Percentiles rank a stretch among this genome's conserved stretches.
phyloP scores from a whole-genome alignment of 2,888 invertebrate species.

The Cataglyphis rosenhaueri region DNA sequence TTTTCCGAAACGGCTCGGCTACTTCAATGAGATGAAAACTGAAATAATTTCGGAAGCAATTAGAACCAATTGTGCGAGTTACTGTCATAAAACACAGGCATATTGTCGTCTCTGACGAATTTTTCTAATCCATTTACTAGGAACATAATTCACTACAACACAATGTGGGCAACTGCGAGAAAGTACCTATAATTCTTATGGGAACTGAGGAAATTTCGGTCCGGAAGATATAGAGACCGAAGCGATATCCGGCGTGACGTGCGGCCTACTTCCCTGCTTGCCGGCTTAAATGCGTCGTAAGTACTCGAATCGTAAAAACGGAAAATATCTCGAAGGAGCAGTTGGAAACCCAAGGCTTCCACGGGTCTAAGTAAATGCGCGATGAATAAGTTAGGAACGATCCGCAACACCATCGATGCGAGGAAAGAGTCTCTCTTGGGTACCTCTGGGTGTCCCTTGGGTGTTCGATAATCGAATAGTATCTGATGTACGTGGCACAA shows the following conservation, averaged over 20 bases:
- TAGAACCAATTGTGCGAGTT: constrained; percentile 44
- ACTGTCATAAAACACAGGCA: constrained; percentile 67
- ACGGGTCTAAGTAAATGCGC: constrained; percentile 78
- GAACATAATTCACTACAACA: constrained; percentile 40
- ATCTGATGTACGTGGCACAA: constrained; percentile 68
- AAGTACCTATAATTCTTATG: constrained; percentile 52
- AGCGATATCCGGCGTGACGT: constrained; percentile 47
- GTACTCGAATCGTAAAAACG: constrained; percentile 74
- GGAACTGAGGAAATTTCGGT: constrained; percentile 19
- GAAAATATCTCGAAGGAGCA: constrained; percentile 70
- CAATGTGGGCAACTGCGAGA: constrained; percentile 49
- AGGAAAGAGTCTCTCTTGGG: constrained; percentile 34
- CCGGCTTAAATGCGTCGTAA: constrained; percentile 71
- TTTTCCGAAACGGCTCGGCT: not conserved
- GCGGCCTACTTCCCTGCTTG: constrained; percentile 40
- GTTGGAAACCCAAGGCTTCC: constrained; percentile 69
- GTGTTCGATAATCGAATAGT: constrained; percentile 66
- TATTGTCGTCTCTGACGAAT: constrained; percentile 36
- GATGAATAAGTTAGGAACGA: constrained; percentile 79
- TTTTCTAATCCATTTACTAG: constrained; percentile 70
- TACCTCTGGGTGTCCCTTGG: constrained; percentile 36
- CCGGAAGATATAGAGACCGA: constrained; percentile 21
- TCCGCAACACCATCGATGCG: constrained; percentile 36
- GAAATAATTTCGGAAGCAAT: constrained; percentile 50
- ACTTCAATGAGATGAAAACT: not conserved